These are phyloP conservation scores for Epinephelus awoara DNA, from an alignment of 2,797 vertebrate species.

Conservation along the genomic window DNA sequence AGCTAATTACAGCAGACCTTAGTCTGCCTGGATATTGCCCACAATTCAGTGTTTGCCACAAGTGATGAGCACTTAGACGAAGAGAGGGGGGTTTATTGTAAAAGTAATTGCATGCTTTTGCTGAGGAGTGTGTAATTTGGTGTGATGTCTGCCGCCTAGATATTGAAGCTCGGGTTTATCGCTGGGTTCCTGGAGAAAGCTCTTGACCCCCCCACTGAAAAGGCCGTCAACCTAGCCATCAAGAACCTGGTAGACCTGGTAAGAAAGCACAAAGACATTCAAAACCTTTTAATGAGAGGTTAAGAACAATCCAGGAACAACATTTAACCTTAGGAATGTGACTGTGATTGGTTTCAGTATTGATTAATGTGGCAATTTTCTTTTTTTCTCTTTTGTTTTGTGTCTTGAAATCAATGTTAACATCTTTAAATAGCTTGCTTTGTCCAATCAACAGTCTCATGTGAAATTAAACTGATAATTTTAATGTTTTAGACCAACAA, in stretches of 20 bases:
- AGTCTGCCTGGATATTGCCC: too few species aligned
- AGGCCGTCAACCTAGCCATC: conserved; percentile 91
- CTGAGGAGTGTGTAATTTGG: conserved; percentile 14
- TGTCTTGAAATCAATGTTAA: not conserved
- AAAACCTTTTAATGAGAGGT: not conserved
- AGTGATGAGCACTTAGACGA: not conserved
- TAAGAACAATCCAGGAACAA: not conserved
- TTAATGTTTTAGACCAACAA: not conserved
- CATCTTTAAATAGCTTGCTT: not conserved
- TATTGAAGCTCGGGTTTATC: conserved; percentile 94
- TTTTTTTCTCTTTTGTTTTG: not conserved
- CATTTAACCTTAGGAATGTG: not conserved
- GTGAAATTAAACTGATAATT: not conserved
- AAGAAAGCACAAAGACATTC: conserved; percentile 33
- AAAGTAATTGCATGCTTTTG: not conserved
- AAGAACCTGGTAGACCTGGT: conserved; percentile 95
- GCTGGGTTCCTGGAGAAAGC: conserved; percentile 91
- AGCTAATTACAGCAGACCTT: not conserved
- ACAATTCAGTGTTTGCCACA: not conserved
- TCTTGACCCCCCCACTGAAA: conserved; percentile 91
- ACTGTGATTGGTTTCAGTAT: not conserved
- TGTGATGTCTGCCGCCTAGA: conserved; percentile 79
- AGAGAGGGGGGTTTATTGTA: not conserved
- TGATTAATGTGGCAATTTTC: not conserved
- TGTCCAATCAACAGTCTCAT: not conserved